Base-by-base conservation (phyloP, 2,797 vertebrate genomes). In the Liparis tanakae region DNA sequence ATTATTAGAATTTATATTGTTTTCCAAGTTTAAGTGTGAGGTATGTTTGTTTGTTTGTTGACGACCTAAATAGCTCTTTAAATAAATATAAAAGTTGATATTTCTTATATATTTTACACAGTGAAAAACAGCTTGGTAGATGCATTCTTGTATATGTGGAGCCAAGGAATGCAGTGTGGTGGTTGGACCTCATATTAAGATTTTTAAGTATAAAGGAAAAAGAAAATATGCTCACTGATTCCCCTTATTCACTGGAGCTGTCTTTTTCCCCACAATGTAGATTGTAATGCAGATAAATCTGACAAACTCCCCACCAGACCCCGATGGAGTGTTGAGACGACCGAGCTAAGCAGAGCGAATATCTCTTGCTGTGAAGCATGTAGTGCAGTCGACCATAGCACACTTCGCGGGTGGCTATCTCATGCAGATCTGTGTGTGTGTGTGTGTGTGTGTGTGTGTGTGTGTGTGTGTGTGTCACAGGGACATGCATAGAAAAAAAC, bases 311-410 rank as follows among this genome's bases (percentile, higher is more conserved):
- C 70, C 59, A 8, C 1, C 3, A 76, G 77, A 84, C 84, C 80
- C 78, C 77, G 79, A 51, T 84, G 91, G 86, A 82, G 84, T 74
- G 83, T 68, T 83, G 85, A 86, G 83, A 87, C 85, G 80, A 71
- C 77, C 46, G 69, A 84, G 17, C 12, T 43, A 44, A 78, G 68
- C 78, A 58, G 46, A 74, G 74, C 71, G 82, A 59, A 60, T 69
- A 75, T 74, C 81, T 82, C 88, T 85, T 78, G 85, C 85, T 83
- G 87, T 79, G 79, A 78, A 79, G 87, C 84, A 79, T 90, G 84
- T 87, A 76, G 77, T 84, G 68, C 78, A 87, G 70, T 78, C 55
- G 76, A 83, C 64, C 91, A 59, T 85, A 76, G 68, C 74, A 18
- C 60, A 7, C 55, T 54, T 44, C 66, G 81, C 74, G 83, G 89